Evolutionary conservation across 1,140 invertebrate genomes (phyloP), one percentile per base, ranked within the genome.

Genomic region (Ceratina calcarata): DNA sequence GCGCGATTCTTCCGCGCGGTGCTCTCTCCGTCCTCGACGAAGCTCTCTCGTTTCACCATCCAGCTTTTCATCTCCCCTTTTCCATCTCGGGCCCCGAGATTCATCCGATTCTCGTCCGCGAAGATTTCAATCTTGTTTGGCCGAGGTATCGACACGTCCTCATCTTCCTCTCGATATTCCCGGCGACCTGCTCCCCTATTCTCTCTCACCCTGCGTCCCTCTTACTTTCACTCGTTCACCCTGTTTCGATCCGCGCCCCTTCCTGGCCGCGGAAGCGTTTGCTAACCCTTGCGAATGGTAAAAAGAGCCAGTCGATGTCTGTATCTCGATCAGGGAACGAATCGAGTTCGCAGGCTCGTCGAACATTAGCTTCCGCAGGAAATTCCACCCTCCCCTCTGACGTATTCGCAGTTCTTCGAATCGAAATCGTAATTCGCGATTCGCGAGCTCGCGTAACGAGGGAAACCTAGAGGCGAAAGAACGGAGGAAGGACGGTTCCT

Each of bases 101-200:
- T 89, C 89, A 87, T 87, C 83, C 85, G 83, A 88, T 88, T 85
- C 86, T 87, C 87, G 82, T 89, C 75, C 81, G 75, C 84, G 76
- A 85, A 90, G 86, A 90, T 90, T 90, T 89, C 87, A 89, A 90
- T 90, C 88, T 90, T 89, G 87, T 90, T 90, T 87, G 83, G 86
- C 67, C 84, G 75, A 82, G 57, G 86, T 88, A 87, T 88, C 83
- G 83, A 83, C 86, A 84, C 84, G 74, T 86, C 72, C 81, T 88
- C 79, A 76, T 83, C 77, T 78, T 86, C 60, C 64, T 83, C 74
- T 79, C 67, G 80, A 75, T 79, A 69, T 83, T 84, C 69, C 60
- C 64, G n/a, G 22, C 83, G 83, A 83, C 71, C 69, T 71, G 69
- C 53, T 72, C 55, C 57, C 71, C 65, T 65, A 24, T 6, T 53